Base-by-base conservation (phyloP, 2,113 vertebrate genomes). In the Syrrhaptes paradoxus region DNA sequence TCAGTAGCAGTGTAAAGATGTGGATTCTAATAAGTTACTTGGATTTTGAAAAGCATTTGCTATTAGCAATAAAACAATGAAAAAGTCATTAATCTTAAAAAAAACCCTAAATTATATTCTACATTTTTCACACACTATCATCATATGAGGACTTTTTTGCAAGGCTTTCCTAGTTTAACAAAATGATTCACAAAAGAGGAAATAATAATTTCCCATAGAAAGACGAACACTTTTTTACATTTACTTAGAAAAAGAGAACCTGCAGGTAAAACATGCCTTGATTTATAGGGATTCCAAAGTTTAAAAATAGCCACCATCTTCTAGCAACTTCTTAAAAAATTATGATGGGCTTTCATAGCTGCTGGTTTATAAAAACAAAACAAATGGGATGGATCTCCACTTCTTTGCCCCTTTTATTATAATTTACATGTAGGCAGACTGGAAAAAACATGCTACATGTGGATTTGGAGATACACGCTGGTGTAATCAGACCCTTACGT, bases 1-100 rank as follows among this genome's bases (percentile, higher is more conserved):
- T 96, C 92, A 97, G 78, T 58, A 97, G 83, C 82, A 97, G 75
- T 58, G 77, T 88, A 95, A 97, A 95, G 71, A 95, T 79, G 82
- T 95, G 95, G 87, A 94, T 90, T 96, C 93, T 95, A 94, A 72
- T n/a, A 94, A 67, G 52, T 95, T 95, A 97, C 79, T 91, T 81
- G 76, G 89, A 80, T 86, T 97, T 88, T 89, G 70, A 96, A 97
- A 95, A 91, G 81, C 91, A 91, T 96, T 95, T 94, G 80, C 84
- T 89, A 84, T 85, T 87, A 86, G 63, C 75, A 96, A 81, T 89
- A 95, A 93, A 96, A 82, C 76, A 93, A 90, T 78, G 49, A 93
- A 80, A 80, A 87, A 95, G 57, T 84, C 20, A 97, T 90, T 94
- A 41, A 91, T n/a, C 32, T 76, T 66, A 28, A 58, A 74, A 90